Evolutionary conservation across 2,888 invertebrate species (phyloP).

Genomic region (Leptarthrus brevirostris): DNA sequence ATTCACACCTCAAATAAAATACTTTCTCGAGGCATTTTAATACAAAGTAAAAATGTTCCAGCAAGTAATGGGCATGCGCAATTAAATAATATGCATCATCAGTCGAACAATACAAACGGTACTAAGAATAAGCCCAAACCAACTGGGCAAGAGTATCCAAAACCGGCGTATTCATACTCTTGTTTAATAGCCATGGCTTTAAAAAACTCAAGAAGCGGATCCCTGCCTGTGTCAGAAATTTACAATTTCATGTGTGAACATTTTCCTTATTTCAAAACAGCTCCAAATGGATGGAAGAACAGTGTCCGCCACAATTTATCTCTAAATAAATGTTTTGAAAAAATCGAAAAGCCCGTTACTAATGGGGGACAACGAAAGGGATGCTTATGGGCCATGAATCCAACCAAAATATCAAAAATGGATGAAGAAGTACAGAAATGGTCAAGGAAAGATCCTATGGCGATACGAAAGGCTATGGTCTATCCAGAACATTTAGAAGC

Average conservation of each 20-base stretch:
- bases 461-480: constrained; percentile 93
- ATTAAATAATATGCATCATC: background rate
- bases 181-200: constrained; percentile 98
- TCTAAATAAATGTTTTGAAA: no score
- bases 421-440: constrained; percentile 98
- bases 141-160: constrained; percentile 77
- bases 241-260: no score
- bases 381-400: constrained; percentile 97
- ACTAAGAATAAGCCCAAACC: constrained; percentile 58
- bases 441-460: constrained; percentile 94
- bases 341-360: constrained; percentile 93
- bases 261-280: no score
- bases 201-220: no score
- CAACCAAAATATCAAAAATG: constrained; percentile 94
- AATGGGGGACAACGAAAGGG: constrained; percentile 87
- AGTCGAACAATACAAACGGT: background rate
- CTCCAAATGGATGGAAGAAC: no score
- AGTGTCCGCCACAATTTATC: no score
- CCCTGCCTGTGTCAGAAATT: no score
- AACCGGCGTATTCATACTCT: constrained; percentile 97
- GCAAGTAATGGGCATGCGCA: background rate
- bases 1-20: constrained; percentile 22
- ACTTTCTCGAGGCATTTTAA: constrained; percentile 34
- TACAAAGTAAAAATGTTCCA: constrained; percentile 45
- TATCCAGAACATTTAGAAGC: constrained; percentile 89